Percentiles rank a stretch among this genome's conserved stretches.
Evolutionary conservation across 2,888 invertebrate genomes (phyloP).

Genomic region (Drosophila fulvimacula): DNA sequence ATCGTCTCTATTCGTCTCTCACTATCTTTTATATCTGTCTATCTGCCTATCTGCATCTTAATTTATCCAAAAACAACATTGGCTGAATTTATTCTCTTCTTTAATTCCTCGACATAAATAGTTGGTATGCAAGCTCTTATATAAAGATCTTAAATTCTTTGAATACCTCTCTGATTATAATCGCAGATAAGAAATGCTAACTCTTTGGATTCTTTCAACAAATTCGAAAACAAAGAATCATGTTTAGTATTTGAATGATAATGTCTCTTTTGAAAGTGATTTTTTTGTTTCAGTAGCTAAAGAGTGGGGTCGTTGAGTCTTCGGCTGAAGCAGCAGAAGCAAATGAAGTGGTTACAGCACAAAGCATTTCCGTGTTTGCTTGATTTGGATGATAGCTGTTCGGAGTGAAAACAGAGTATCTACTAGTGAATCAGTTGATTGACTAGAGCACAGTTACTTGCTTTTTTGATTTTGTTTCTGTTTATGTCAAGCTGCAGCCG

Average conservation of each 20-base stretch:
- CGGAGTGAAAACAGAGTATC: constrained; percentile 8
- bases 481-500: constrained; percentile 50
- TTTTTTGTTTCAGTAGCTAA: background rate
- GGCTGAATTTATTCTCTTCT: no score
- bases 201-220: background rate
- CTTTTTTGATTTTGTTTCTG: constrained; percentile 12
- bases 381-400: background rate
- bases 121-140: no score
- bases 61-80: no score
- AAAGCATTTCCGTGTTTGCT: background rate
- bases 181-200: background rate
- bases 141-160: no score
- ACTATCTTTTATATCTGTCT: background rate
- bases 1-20: background rate
- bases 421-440: background rate
- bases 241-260: no score
- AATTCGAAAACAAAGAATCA: background rate
- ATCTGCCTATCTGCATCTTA: background rate
- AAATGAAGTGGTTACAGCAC: background rate
- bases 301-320: no score
- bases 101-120: no score
- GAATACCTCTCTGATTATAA: no score
- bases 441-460: constrained; percentile 15
- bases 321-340: background rate
- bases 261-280: background rate